Percentiles rank a stretch among this genome's conserved stretches.
Conservation (phyloP, 2,797 vertebrate genomes). For the Semotilus atromaculatus region DNA sequence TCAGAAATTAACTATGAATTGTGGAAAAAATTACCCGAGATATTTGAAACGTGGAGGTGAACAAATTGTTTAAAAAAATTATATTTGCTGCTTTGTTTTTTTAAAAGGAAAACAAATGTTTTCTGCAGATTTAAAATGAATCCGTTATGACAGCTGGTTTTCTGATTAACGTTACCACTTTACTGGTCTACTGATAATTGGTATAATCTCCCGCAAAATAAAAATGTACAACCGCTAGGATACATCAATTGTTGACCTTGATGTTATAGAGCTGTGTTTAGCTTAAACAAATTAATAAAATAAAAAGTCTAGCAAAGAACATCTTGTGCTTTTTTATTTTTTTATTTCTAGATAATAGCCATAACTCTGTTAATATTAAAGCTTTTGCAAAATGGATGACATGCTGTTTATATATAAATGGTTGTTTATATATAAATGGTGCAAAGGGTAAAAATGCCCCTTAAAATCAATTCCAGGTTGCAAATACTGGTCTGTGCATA, state of each 20-base stretch:
- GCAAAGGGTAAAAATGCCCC: neutral
- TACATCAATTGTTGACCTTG: neutral
- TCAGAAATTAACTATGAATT: neutral
- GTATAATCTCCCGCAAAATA: neutral
- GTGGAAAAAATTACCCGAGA: neutral
- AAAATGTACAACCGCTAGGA: neutral
- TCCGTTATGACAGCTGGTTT: no score
- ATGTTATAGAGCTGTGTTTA: neutral
- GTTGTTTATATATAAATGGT: neutral
- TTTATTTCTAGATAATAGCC: neutral
- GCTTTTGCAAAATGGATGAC: neutral
- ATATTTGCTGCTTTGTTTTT: neutral
- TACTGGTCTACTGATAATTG: neutral
- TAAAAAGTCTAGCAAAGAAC: no score
- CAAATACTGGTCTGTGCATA: neutral
- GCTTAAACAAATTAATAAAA: neutral
- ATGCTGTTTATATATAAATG: neutral
- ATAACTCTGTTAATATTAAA: neutral
- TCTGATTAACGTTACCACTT: no score
- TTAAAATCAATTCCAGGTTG: neutral
- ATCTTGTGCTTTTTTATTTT: neutral
- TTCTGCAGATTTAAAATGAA: neutral
- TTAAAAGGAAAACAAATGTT: neutral
- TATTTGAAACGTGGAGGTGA: neutral
- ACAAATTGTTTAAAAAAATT: neutral